Evolutionary conservation across 2,888 invertebrate genomes (phyloP), one percentile per base, ranked within the genome.

Genomic region (Muscina levida): DNA sequence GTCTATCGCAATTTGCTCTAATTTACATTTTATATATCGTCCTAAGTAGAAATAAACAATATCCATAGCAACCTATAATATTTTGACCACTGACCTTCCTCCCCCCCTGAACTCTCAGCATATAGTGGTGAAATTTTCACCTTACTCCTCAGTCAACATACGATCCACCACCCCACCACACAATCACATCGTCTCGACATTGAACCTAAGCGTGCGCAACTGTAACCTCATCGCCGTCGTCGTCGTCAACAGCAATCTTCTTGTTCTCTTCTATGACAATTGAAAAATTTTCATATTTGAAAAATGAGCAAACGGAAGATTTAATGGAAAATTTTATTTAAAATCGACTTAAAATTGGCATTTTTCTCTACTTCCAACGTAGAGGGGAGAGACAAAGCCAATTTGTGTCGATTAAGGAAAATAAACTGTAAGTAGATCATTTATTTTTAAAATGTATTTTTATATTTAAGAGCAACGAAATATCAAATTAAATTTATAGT

Each of bases 151-250:
- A n/a, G n/a, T n/a, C n/a, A n/a, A n/a, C n/a, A n/a, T n/a, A n/a
- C n/a, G n/a, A n/a, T n/a, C n/a, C 44, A 22, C 17, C 46, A 13
- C 15, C 15, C n/a, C 13, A 19, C 2, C 10, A 48, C 22, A n/a
- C 31, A 5, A 37, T 22, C 17, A 19, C 22, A 44, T 17, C 8
- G 4, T 22, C 6, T 53, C 53, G 53, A 11, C 68, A 8, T 53
- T 17, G 10, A 71, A 79, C 74, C 62, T 22, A 62, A 79, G 75
- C 79, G 79, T 79, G 79, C 76, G 79, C 79, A 79, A 72, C 79
- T 79, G 59, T 79, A 79, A 71, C 15, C 39, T 53, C 53, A 24
- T 11, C 53, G 53, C 24, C 53, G 53, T 53, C 53, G 8, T 31
- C 8, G 31, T 31, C 31, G 4, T 31, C 31, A 31, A 31, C 31